Evolutionary conservation across 1,140 invertebrate species (phyloP), one percentile per base, ranked within the genome.

Genomic region (Drosophila ficusphila): DNA sequence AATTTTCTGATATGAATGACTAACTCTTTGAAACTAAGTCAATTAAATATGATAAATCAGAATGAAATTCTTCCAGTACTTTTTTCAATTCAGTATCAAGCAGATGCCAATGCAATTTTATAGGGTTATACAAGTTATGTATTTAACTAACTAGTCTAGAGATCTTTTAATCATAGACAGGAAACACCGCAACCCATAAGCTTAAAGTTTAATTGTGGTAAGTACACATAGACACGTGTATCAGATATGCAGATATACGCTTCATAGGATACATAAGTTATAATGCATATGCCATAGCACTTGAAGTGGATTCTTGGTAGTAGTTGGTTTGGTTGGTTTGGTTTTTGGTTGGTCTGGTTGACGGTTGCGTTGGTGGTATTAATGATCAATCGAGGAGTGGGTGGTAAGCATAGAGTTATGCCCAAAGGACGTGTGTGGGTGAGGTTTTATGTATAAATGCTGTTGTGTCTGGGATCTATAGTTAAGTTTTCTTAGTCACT

Each of bases 91-190:
- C 47, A 29, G 48, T 39, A 54, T 46, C 48, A 79, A 82, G 76
- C 76, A 52, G 60, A 89, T 89, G 79, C 85, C 79, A 60, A 75
- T 89, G 86, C 86, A 85, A 85, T 85, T 89, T 83, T 48, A 70
- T 79, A 23, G 65, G 64, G 57, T 85, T 79, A 79, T 72, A 83
- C 79, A 78, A 64, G 53, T 61, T 58, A 51, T 21, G 34, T 65
- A 69, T 57, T 73, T 42, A 62, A 71, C 71, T 85, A 72, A 85
- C 51, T 79, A 61, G 33, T 34, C 81, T 85, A 82, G 19, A 82
- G 56, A 62, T 60, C 42, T 25, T 76, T 72, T 67, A 76, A 58
- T 82, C 47, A 68, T 46, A 81, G 58, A 62, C 39, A 36, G 53
- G 25, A 51, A 53, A 70, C 76, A 88, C 82, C 82, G 77, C 42